phyloP scores from a whole-genome alignment of 2,113 vertebrate species.

The Turnix velox region DNA sequence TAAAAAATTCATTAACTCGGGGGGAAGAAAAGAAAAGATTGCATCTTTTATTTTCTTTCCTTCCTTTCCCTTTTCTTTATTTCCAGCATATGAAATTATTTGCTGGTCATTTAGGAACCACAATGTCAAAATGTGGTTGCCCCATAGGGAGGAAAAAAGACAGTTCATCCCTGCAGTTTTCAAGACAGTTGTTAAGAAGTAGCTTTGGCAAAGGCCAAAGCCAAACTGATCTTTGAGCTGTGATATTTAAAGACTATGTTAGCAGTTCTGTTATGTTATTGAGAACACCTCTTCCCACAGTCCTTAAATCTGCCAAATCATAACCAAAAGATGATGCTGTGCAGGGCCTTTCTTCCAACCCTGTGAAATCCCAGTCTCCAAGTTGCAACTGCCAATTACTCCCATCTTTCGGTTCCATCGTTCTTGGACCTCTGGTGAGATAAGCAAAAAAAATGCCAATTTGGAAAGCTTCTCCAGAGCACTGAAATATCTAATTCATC shows the following conservation, averaged over 20 bases:
- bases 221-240: constrained; percentile 20
- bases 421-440: neutral
- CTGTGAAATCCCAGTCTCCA: neutral
- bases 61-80: constrained; percentile 17
- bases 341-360: neutral
- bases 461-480: neutral
- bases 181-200: constrained; percentile 44
- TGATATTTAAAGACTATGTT: neutral
- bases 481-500: neutral
- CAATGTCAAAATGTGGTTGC: constrained; percentile 54
- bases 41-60: constrained; percentile 4
- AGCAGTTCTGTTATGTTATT: constrained; percentile 8
- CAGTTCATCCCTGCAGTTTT: constrained; percentile 58
- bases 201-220: constrained; percentile 42
- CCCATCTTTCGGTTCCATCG: neutral
- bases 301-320: constrained; percentile 15
- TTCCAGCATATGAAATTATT: constrained; percentile 58
- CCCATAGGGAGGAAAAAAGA: constrained; percentile 65
- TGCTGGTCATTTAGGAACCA: constrained; percentile 59
- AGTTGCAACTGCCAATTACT: neutral
- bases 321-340: constrained; percentile 10
- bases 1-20: constrained; percentile 46
- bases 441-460: neutral
- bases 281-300: constrained; percentile 32
- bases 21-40: constrained; percentile 9